Base-by-base conservation (phyloP, 2,113 vertebrate genomes). In the Oryzias melastigma region DNA sequence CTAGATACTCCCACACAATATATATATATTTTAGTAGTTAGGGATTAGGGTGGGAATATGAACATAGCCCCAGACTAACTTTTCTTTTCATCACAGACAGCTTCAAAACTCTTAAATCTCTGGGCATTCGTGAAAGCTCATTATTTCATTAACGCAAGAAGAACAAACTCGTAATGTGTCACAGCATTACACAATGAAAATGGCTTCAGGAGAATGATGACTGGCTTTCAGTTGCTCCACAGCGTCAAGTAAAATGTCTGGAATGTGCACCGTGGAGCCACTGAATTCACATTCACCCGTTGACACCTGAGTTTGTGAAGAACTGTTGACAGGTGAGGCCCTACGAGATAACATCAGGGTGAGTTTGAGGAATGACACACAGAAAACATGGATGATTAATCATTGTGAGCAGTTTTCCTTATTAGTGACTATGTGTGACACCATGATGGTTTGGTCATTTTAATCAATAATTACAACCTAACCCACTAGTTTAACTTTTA, bases 381-480 rank as follows among this genome's bases (percentile, higher is more conserved):
- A 44, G 6, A 52, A 62, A 80, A 78, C 69, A 78, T 52, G 52
- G 68, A 84, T 87, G 85, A 92, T 60, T 86, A 81, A 82, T 22
- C 20, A 19, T 7, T 48, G 48, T 58, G 54, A 8, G 25, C 29
- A 29, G 44, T 14, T 56, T 54, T 61, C 17, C 10, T 44, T 7
- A 51, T 45, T 20, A 1, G 18, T 14, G 55, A 63, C 27, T 17
- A 42, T 59, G 12, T 12, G 35, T 35, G 35, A 35, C 35, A 35
- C 10, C 35, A 12, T 35, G 2, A 35, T 35, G 35, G 8, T 12
- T 35, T 35, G 35, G 35, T 35, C 35, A 35, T 12, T 35, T 35
- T 35, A 35, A 35, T 35, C 2, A 12, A 35, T 12, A 10, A 10
- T 35, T 35, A 35, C 5, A 29, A 29, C 27, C 5, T 35, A 10